Evolutionary conservation across 2,113 vertebrate species (phyloP).

Genomic region (Pteropus alecto): DNA sequence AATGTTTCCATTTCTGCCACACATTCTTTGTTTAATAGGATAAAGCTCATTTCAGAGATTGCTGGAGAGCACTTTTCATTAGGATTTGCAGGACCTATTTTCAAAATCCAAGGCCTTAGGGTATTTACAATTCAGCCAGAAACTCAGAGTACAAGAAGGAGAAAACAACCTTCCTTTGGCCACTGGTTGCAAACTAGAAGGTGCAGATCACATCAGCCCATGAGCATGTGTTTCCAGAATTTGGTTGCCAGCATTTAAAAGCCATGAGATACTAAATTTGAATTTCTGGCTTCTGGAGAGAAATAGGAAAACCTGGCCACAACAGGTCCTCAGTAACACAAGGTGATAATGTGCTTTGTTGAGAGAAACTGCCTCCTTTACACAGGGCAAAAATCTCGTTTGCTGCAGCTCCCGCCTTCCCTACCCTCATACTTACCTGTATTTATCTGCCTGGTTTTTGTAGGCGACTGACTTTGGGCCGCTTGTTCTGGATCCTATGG

Average conservation of each 20-base stretch:
- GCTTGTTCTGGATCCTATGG: neutral
- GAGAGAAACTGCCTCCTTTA: neutral
- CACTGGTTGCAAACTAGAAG: neutral
- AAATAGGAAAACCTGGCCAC: neutral
- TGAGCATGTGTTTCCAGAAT: neutral
- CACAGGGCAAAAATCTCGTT: neutral
- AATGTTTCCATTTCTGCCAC: neutral
- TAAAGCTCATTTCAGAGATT: slow-evolving; percentile 56
- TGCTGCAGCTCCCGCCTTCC: neutral
- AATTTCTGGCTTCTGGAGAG: neutral
- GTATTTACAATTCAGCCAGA: slow-evolving; percentile 42
- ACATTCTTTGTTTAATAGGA: slow-evolving; percentile 60
- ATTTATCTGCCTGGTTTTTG: neutral
- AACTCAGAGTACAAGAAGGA: neutral
- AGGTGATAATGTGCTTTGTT: neutral
- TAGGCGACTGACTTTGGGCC: neutral
- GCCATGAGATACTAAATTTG: neutral
- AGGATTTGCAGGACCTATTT: slow-evolving; percentile 40
- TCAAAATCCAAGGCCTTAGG: slow-evolving; percentile 17
- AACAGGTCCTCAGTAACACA: too few species aligned
- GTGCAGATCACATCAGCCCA: neutral
- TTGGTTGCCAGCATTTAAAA: slow-evolving; percentile 29
- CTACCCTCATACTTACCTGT: neutral
- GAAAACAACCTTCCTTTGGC: slow-evolving; percentile 15
- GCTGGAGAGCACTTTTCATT: slow-evolving; percentile 46